phyloP scores from a whole-genome alignment of 2,888 invertebrate species.

The Stictocephala bisonia region DNA sequence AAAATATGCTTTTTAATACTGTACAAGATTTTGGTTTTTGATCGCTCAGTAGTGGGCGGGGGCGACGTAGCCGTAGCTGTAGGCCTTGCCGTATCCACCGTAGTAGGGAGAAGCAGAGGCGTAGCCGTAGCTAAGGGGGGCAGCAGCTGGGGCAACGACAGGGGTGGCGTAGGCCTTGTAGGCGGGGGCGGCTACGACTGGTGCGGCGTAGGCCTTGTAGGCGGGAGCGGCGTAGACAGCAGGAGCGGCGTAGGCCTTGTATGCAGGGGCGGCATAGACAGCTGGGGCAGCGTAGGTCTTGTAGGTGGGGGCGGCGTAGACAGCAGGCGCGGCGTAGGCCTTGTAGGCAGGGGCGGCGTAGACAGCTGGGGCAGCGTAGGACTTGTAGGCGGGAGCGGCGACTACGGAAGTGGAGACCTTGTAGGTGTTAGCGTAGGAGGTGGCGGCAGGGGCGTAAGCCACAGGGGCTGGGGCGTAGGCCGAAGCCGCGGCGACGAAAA shows the following conservation, averaged over 20 bases:
- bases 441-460: slow-evolving; percentile 70
- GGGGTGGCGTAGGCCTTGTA: slow-evolving; percentile 61
- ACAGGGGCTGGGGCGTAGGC: slow-evolving; percentile 48
- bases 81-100: slow-evolving; percentile 40
- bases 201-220: slow-evolving; percentile 51
- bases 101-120: slow-evolving; percentile 49
- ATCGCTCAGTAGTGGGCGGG: slow-evolving; percentile 35
- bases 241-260: slow-evolving; percentile 22
- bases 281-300: neutral
- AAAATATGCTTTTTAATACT: slow-evolving; percentile 16
- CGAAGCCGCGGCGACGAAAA: slow-evolving; percentile 46
- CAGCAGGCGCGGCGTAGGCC: neutral
- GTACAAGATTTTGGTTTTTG: slow-evolving; percentile 37
- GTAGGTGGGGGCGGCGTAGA: neutral
- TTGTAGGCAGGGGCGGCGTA: slow-evolving; percentile 59
- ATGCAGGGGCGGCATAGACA: too few relatives aligned
- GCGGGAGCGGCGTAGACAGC: slow-evolving; percentile 63
- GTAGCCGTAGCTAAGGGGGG: slow-evolving; percentile 65
- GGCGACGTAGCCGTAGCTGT: slow-evolving; percentile 55
- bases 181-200: slow-evolving; percentile 63
- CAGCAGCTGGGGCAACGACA: slow-evolving; percentile 53
- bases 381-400: slow-evolving; percentile 57
- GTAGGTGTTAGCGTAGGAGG: slow-evolving; percentile 74
- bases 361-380: slow-evolving; percentile 63
- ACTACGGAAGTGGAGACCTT: slow-evolving; percentile 64